phyloP scores from a whole-genome alignment of 1,140 invertebrate genomes.

The Drosophila azteca region DNA sequence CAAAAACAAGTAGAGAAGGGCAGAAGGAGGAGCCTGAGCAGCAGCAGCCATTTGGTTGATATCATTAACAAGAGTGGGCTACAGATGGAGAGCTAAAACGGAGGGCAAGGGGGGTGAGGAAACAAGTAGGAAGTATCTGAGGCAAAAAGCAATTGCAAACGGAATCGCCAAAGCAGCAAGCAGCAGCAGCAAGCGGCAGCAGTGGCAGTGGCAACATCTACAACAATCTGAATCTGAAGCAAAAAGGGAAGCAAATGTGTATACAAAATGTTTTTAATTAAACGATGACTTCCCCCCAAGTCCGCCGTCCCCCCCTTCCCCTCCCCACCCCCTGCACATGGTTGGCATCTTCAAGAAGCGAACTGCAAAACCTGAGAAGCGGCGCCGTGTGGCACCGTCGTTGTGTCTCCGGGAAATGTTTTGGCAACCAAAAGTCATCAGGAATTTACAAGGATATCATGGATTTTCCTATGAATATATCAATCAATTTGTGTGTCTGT shows the following conservation, averaged over 20 bases:
- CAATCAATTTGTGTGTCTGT: constrained; percentile 38
- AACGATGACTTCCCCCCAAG: constrained; percentile 65
- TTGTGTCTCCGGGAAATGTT: constrained; percentile 2
- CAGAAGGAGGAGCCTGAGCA: constrained; percentile 4
- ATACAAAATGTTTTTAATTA: constrained; percentile 82
- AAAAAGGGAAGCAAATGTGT: constrained; percentile 76
- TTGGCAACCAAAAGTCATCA: constrained; percentile 33
- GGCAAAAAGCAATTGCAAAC: constrained; percentile 74
- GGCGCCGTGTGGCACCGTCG: too few species aligned
- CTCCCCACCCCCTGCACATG: constrained; percentile 25
- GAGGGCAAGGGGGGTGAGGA: not conserved
- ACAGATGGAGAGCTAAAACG: constrained; percentile 6
- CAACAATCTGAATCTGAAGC: constrained; percentile 36
- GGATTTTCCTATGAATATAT: constrained; percentile 37
- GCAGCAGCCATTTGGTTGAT: constrained; percentile 63
- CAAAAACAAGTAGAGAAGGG: not conserved
- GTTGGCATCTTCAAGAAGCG: constrained; percentile 13
- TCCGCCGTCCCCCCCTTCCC: constrained; percentile 23
- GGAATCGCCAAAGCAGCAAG: constrained; percentile 73
- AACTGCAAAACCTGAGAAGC: constrained; percentile 26
- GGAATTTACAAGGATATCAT: constrained; percentile 33
- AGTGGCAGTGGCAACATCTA: constrained; percentile 12
- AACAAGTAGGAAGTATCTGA: constrained; percentile 31
- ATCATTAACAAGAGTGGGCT: constrained; percentile 72
- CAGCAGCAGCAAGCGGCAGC: constrained; percentile 34